phyloP scores from a whole-genome alignment of 2,888 invertebrate species.

The Camponotus fellah region DNA sequence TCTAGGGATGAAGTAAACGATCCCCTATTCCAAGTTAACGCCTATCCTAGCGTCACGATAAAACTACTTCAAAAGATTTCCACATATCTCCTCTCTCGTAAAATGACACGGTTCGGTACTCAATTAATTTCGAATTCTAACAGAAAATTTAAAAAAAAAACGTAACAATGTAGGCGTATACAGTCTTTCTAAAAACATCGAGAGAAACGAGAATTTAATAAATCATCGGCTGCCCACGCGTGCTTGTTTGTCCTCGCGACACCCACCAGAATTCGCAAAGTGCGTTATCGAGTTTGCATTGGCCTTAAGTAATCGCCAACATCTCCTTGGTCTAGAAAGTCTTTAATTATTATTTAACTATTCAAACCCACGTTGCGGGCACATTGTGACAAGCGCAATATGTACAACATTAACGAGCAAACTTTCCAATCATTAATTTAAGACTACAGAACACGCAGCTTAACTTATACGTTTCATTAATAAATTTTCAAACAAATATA shows the following conservation, averaged over 20 bases:
- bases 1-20: background rate
- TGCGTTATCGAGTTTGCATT: slow-evolving; percentile 54
- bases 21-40: background rate
- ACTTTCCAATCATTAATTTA: slow-evolving; percentile 26
- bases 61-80: background rate
- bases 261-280: slow-evolving; percentile 46
- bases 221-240: slow-evolving; percentile 50
- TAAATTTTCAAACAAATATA: background rate
- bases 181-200: background rate
- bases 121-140: background rate
- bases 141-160: background rate
- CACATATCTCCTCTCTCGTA: background rate
- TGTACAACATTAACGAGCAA: background rate
- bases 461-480: background rate
- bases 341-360: slow-evolving; percentile 56
- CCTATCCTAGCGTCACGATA: background rate
- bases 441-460: background rate
- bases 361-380: slow-evolving; percentile 44
- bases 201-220: slow-evolving; percentile 56
- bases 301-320: slow-evolving; percentile 9
- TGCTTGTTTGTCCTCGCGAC: slow-evolving; percentile 60
- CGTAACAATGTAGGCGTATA: slow-evolving; percentile 4
- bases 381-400: slow-evolving; percentile 7
- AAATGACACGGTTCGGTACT: background rate
- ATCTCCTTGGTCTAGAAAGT: slow-evolving; percentile 57